Conservation (phyloP, 2,888 invertebrate genomes). For the Rhogogaster chlorosoma region DNA sequence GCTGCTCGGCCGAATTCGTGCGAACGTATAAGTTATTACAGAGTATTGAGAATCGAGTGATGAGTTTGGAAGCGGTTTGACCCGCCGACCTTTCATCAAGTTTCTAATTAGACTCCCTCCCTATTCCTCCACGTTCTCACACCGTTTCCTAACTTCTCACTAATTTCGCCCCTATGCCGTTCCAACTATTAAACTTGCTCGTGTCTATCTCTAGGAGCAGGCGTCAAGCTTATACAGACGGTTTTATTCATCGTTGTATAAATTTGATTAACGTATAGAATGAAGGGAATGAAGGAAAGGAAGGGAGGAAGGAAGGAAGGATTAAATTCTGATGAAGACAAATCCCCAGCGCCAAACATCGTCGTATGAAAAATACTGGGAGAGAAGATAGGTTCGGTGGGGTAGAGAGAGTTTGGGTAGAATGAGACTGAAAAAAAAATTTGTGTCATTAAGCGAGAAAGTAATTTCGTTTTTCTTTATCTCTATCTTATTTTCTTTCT, state of each 20-base stretch:
- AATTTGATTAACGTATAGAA: background rate
- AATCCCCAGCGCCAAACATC: background rate
- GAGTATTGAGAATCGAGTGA: slow-evolving; percentile 29
- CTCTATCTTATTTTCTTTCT: background rate
- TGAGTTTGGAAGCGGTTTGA: slow-evolving; percentile 43
- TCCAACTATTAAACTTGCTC: slow-evolving; percentile 13
- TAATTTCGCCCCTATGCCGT: slow-evolving; percentile 23
- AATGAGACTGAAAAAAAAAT: background rate
- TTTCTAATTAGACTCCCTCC: slow-evolving; percentile 56
- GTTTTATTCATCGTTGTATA: slow-evolving; percentile 1
- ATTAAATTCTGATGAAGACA: slow-evolving; percentile 11
- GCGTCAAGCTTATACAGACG: background rate
- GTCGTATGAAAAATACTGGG: background rate
- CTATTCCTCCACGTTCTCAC: slow-evolving; percentile 41
- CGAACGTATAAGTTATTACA: slow-evolving; percentile 5
- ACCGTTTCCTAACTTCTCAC: slow-evolving; percentile 17
- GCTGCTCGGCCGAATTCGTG: background rate
- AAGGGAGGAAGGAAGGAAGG: background rate
- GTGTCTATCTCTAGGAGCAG: slow-evolving; percentile 12
- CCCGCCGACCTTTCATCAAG: slow-evolving; percentile 55
- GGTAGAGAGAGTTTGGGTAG: background rate
- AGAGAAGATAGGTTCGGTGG: background rate
- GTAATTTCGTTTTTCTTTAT: slow-evolving; percentile 3
- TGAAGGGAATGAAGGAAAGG: background rate
- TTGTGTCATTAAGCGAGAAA: background rate